phyloP scores from a whole-genome alignment of 2,113 vertebrate species.

The Neogale vison region DNA sequence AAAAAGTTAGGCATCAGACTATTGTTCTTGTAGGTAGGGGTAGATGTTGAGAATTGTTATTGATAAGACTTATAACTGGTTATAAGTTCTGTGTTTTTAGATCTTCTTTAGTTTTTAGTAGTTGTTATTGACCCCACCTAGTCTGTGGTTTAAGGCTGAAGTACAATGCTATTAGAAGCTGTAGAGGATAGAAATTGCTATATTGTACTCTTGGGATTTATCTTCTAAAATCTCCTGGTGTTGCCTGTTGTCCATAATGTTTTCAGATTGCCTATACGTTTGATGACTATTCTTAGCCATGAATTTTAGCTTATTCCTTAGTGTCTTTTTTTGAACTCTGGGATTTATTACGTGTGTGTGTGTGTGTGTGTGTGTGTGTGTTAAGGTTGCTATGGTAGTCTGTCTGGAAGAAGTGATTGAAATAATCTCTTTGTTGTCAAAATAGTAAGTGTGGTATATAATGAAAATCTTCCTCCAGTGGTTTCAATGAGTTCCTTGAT shows the following conservation, averaged over 20 bases:
- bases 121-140: not conserved
- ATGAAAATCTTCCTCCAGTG: not conserved
- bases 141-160: conserved; percentile 40
- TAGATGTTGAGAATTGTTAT: conserved; percentile 42
- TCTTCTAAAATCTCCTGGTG: not conserved
- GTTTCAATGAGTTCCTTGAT: not conserved
- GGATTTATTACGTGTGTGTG: not conserved
- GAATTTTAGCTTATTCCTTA: conserved; percentile 35
- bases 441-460: not conserved
- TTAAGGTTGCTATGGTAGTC: not conserved
- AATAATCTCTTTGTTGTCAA: not conserved
- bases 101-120: conserved; percentile 47
- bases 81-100: conserved; percentile 23
- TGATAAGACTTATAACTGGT: not conserved
- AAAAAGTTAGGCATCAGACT: conserved; percentile 36
- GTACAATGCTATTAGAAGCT: not conserved
- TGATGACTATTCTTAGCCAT: conserved; percentile 31
- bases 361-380: not conserved
- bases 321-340: not conserved
- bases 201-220: not conserved
- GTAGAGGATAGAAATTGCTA: conserved; percentile 32
- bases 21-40: conserved; percentile 12
- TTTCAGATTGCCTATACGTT: not conserved
- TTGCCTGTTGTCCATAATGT: not conserved
- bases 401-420: conserved; percentile 21